Evolutionary conservation across 1,140 invertebrate genomes (phyloP).

Genomic region (Spodoptera litura): DNA sequence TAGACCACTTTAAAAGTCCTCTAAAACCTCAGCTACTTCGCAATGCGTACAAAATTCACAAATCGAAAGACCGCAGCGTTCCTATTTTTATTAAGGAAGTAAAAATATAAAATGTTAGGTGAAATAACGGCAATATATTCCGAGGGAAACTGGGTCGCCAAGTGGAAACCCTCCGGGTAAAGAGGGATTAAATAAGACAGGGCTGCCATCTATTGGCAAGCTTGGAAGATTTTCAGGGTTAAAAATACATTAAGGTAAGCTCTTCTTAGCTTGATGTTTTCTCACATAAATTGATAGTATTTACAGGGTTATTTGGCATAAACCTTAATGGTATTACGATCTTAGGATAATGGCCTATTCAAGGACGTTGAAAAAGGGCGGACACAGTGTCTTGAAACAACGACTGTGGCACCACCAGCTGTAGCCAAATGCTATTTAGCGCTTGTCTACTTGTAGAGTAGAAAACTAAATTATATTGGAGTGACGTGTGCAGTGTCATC

Average conservation of each 20-base stretch:
- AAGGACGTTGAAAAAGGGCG: too few relatives aligned
- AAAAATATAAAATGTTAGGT: conserved; percentile 43
- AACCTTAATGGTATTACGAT: too few relatives aligned
- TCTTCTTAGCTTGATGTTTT: not conserved
- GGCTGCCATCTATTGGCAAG: conserved; percentile 14
- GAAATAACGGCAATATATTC: conserved; percentile 42
- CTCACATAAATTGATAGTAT: not conserved
- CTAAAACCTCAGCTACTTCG: too few relatives aligned
- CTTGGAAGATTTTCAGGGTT: conserved; percentile 30
- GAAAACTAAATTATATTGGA: too few relatives aligned
- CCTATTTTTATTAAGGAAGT: conserved; percentile 35
- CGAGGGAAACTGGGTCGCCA: conserved; percentile 40
- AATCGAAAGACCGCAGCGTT: conserved; percentile 15
- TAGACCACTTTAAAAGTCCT: not conserved
- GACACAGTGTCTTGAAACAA: too few relatives aligned
- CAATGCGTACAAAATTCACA: not conserved
- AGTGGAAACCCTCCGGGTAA: conserved; percentile 28
- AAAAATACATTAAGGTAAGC: conserved; percentile 28
- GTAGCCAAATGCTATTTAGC: too few relatives aligned
- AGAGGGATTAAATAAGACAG: conserved; percentile 43
- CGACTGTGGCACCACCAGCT: too few relatives aligned
- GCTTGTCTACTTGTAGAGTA: too few relatives aligned
- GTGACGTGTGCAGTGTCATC: too few relatives aligned
- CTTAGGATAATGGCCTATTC: too few relatives aligned
- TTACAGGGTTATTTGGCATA: too few relatives aligned